These are phyloP conservation scores for Tympanoctomys barrerae DNA, from an alignment of 2,797 vertebrate genomes.

Conservation along the genomic window DNA sequence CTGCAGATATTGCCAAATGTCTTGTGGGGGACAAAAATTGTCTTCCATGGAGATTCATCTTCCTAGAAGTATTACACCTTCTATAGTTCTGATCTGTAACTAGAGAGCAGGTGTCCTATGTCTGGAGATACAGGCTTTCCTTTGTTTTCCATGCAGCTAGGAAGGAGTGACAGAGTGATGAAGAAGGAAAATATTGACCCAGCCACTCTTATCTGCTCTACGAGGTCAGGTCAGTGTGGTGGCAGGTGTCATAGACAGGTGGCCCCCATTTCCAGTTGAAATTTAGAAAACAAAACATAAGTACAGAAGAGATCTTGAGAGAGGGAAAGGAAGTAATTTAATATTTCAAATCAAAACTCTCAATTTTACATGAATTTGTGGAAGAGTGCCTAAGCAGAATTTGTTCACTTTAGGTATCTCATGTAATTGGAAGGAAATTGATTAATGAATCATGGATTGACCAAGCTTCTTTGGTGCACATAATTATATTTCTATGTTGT, in stretches of 20 bases:
- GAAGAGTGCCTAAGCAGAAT: neutral
- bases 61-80: neutral
- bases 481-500: neutral
- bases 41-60: neutral
- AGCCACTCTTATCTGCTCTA: neutral
- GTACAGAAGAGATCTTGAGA: neutral
- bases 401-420: neutral
- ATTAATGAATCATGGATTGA: neutral
- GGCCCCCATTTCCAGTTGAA: neutral
- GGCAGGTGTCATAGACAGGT: neutral
- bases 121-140: rapidly evolving
- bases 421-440: neutral
- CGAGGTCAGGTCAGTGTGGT: neutral
- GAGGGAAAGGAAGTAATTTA: neutral
- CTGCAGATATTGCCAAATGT: neutral
- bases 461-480: neutral
- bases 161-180: neutral
- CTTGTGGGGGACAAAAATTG: neutral
- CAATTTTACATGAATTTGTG: neutral
- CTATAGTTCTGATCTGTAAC: neutral
- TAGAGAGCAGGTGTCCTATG: neutral
- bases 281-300: neutral
- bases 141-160: neutral
- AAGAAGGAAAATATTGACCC: neutral
- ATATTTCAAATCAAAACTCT: neutral